Base-by-base conservation (phyloP, 2,888 invertebrate genomes). In the Drosophila diplacantha region DNA sequence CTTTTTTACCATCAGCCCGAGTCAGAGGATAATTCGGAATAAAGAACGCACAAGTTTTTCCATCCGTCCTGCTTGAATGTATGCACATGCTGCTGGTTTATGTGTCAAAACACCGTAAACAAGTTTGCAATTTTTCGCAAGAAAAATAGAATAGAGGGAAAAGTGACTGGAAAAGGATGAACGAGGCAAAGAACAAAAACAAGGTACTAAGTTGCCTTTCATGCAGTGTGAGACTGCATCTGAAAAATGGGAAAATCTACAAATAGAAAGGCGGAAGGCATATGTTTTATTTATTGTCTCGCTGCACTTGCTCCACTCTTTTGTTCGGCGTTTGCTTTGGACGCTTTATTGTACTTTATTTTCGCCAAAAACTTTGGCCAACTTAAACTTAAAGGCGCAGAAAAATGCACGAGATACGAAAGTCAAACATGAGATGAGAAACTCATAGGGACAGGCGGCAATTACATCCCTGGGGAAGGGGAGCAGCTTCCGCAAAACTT, bases 71-170 rank as follows among this genome's bases (percentile, higher is more conserved):
- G 8, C 35, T 31, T 24, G 22, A 62, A 47, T 51, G 18, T 41
- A 55, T 6, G 41, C 39, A 64, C 44, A 46, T 31, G 44, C 44
- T 29, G 38, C 26, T 44, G 55, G 63, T 47, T 62, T 54, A 66
- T 62, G 50, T 68, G 59, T 58, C 52, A 64, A 59, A 59, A 68
- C 59, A 50, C 44, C 58, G 75, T 73, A 77, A 79, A 76, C 74
- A 77, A 75, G 68, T 68, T 81, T 58, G 53, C 71, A 55, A 59
- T 72, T 75, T 73, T 73, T 61, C 60, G 57, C 47, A 55, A 20
- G 18, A 31, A 5, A 8, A 44, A 18, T n/a, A n/a, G n/a, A 18
- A 18, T 7, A 64, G 50, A 63, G 14, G 3, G 7, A 59, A 59
- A 39, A 39, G 16, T 32, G 58, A n/a, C 26, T 61, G 9, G 16